These are phyloP conservation scores for Heterotilapia buettikoferi DNA, from an alignment of 2,113 vertebrate genomes.

Conservation along the genomic window DNA sequence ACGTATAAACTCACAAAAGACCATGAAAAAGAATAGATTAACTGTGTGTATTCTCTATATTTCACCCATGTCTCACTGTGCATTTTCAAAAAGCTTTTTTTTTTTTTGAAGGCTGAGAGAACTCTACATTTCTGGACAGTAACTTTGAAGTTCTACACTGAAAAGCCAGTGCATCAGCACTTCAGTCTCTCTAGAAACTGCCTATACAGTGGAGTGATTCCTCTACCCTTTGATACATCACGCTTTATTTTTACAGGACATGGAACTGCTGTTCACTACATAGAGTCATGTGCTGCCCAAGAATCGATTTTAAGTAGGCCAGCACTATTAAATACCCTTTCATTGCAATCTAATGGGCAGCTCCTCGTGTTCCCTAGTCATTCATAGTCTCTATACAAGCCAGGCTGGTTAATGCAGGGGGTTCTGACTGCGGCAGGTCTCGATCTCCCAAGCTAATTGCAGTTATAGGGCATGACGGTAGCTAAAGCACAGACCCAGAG, in stretches of 20 bases:
- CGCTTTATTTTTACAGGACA: background rate
- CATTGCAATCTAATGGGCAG: background rate
- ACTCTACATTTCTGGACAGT: constrained; percentile 5
- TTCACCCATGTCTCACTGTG: background rate
- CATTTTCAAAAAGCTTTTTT: background rate
- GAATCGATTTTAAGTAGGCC: constrained; percentile 17
- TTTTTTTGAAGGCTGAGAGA: background rate
- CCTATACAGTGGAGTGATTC: background rate
- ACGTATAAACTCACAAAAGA: background rate
- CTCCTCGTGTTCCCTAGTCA: background rate
- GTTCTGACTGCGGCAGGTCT: background rate
- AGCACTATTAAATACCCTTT: background rate
- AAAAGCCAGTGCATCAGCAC: constrained; percentile 7
- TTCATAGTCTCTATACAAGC: constrained; percentile 7
- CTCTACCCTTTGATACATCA: constrained; percentile 16
- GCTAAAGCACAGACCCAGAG: constrained; percentile 26
- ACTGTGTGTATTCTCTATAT: background rate
- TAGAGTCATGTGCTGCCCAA: background rate
- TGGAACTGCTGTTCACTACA: background rate
- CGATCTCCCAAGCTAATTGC: background rate
- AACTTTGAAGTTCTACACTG: constrained; percentile 38
- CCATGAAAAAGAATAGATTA: constrained; percentile 46
- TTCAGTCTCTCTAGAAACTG: constrained; percentile 4
- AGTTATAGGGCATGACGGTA: constrained; percentile 32
- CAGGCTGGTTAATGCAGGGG: background rate